Percentiles rank a stretch among this genome's conserved stretches.
Conservation (phyloP, 2,888 invertebrate genomes). For the Hesperia comma region DNA sequence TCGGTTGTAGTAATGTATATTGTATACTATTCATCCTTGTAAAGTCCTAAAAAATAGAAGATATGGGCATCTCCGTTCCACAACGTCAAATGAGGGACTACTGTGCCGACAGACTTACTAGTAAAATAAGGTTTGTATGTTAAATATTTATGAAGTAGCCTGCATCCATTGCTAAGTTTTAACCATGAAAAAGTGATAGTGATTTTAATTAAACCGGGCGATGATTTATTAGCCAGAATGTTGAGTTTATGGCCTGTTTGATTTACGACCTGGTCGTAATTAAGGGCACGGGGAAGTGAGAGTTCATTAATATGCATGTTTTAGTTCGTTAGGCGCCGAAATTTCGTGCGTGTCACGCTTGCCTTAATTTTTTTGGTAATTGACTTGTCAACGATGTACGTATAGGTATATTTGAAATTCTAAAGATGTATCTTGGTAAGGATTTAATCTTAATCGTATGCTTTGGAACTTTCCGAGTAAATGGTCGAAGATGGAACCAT, state of each 20-base stretch:
- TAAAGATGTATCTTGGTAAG: no score
- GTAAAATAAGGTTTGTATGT: not conserved
- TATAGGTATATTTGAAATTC: not conserved
- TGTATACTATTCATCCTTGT: no score
- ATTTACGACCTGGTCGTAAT: constrained; percentile 42
- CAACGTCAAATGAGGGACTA: no score
- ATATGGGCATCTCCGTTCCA: no score
- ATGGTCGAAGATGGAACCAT: no score
- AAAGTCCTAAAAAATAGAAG: no score
- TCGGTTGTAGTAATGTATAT: no score
- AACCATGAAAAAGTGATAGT: constrained; percentile 25
- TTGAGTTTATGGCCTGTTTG: constrained; percentile 44
- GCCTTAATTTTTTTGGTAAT: constrained; percentile 27
- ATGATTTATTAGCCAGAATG: constrained; percentile 43
- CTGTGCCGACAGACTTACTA: no score
- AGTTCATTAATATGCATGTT: constrained; percentile 35
- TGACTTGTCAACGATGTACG: constrained; percentile 21
- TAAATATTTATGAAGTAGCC: no score
- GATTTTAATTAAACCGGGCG: constrained; percentile 45
- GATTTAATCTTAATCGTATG: no score
- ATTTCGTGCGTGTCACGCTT: constrained; percentile 23
- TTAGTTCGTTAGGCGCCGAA: constrained; percentile 27
- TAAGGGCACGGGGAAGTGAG: constrained; percentile 32
- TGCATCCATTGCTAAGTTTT: no score
- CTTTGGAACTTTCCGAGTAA: no score